Evolutionary conservation across 2,113 vertebrate genomes (phyloP), one percentile per base, ranked within the genome.

Genomic region (Sclerurus mexicanus): DNA sequence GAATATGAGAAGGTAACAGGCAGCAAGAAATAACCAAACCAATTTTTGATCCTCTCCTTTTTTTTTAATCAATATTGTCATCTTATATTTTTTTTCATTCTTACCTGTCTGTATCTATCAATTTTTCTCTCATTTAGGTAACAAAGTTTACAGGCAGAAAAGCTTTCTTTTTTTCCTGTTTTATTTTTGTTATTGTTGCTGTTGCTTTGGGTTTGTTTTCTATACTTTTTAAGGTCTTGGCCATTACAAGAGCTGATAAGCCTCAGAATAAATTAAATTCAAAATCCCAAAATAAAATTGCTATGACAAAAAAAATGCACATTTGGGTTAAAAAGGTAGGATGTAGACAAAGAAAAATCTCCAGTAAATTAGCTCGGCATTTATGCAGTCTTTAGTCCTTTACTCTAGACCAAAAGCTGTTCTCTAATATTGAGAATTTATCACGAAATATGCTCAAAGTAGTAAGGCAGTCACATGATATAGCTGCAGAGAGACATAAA

Each of bases 401-500:
- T 88, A 90, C 86, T 84, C 40, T 79, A 92, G n/a, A 53, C 75
- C 50, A 95, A 93, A 90, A 80, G 28, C 71, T 87, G 40, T 25
- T 93, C 49, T 42, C 30, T 87, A 93, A 87, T 86, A 94, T 28
- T 77, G 46, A 88, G 63, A 95, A 78, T 67, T 89, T 97, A 93
- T 72, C 56, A 76, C 93, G 60, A 85, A 93, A 97, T 89, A 89
- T 5, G 63, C 39, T 59, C 7, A 25, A 80, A 83, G 64, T 87
- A 95, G 69, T 84, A 96, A 93, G 20, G 33, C 37, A 95, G 67
- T 78, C 89, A 94, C 62, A 68, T 89, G 87, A 93, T 44, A 95
- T 27, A 93, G 85, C 85, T 87, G 58, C 74, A 95, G 74, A 89
- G 30, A 95, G 67, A 97, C 86, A 87, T 93, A 97, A 95, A 96